Evolutionary conservation across 2,113 vertebrate species (phyloP).

Genomic region (Sardina pilchardus): DNA sequence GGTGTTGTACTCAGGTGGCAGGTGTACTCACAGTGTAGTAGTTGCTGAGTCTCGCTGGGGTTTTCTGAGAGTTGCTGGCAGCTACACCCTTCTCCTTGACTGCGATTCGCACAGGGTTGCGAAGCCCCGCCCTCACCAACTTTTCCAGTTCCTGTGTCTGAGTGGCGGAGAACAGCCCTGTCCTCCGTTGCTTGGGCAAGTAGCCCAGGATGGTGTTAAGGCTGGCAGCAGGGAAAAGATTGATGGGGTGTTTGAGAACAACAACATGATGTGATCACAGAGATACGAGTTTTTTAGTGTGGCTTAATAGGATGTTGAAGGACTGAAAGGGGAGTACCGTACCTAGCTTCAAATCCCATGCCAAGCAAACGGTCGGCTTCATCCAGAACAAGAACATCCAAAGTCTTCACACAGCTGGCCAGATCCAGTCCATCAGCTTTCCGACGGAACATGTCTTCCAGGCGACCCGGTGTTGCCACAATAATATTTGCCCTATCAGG

Average conservation of each 20-base stretch:
- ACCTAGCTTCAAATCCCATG: slow-evolving; percentile 97
- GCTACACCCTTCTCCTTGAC: slow-evolving; percentile 94
- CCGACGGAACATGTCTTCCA: slow-evolving; percentile 95
- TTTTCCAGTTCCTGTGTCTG: slow-evolving; percentile 97
- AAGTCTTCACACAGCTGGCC: slow-evolving; percentile 76
- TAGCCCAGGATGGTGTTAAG: slow-evolving; percentile 87
- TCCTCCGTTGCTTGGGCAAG: slow-evolving; percentile 93
- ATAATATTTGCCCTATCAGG: slow-evolving; percentile 84
- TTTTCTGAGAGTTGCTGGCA: slow-evolving; percentile 80
- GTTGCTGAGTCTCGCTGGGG: slow-evolving; percentile 86
- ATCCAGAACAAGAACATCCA: slow-evolving; percentile 92
- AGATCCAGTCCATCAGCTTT: slow-evolving; percentile 88
- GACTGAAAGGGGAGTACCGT: background rate
- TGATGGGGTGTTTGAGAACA: background rate
- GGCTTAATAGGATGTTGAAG: background rate
- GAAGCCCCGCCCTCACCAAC: slow-evolving; percentile 89
- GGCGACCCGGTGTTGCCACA: slow-evolving; percentile 87
- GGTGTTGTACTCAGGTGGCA: no score
- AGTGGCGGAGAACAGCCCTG: slow-evolving; percentile 93
- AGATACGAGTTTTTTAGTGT: background rate
- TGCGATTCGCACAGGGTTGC: slow-evolving; percentile 89
- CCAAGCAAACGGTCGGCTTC: slow-evolving; percentile 94
- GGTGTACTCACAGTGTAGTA: slow-evolving; percentile 83
- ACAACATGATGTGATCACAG: background rate
- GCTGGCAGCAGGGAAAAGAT: slow-evolving; percentile 60